Evolutionary conservation across 2,888 invertebrate species (phyloP).

Genomic region (Mystacides longicornis): DNA sequence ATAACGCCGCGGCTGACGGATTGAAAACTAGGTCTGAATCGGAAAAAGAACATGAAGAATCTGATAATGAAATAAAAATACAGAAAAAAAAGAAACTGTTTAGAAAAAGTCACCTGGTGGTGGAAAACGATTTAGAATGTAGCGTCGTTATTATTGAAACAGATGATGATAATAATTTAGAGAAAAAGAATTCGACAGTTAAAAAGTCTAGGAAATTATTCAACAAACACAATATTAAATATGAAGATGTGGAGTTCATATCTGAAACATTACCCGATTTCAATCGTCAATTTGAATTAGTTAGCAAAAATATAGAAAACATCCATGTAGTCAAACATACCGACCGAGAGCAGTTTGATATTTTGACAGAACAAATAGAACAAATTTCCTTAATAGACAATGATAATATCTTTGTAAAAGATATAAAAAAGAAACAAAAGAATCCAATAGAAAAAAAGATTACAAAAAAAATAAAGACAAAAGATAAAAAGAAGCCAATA

Average conservation of each 20-base stretch:
- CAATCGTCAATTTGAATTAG: constrained; percentile 2
- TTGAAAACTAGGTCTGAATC: neutral
- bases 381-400: neutral
- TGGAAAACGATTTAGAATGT: neutral
- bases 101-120: neutral
- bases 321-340: neutral
- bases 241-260: constrained; percentile 10
- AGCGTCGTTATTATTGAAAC: constrained; percentile 10
- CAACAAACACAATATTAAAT: neutral
- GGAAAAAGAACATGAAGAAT: neutral
- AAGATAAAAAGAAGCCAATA: constrained; percentile 32
- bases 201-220: constrained; percentile 6
- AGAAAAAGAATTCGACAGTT: neutral
- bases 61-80: neutral
- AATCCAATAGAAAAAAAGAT: neutral
- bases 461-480: neutral
- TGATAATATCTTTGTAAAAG: neutral
- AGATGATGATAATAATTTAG: neutral
- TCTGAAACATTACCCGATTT: neutral
- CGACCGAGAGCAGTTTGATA: neutral
- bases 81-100: neutral
- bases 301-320: neutral
- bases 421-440: neutral
- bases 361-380: neutral
- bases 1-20: neutral